Conservation (phyloP, 2,888 invertebrate genomes). For the Calameuta idolon region DNA sequence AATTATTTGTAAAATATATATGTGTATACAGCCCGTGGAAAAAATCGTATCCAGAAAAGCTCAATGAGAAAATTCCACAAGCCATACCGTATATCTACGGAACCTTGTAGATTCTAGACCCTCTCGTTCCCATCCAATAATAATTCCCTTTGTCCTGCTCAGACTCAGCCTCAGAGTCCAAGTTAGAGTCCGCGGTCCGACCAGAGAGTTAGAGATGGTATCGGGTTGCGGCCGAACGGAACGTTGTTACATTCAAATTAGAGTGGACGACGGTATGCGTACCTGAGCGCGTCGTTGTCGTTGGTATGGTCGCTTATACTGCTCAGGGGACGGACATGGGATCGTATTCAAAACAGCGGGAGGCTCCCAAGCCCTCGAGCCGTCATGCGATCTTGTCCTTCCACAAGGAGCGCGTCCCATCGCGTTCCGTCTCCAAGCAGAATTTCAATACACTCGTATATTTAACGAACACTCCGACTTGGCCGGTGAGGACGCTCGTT, state of each 20-base stretch:
- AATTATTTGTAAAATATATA: not conserved
- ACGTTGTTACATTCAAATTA: slow-evolving; percentile 68
- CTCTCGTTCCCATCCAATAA: slow-evolving; percentile 34
- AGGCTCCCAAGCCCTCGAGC: slow-evolving; percentile 51
- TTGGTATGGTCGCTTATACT: slow-evolving; percentile 27
- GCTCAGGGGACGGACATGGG: slow-evolving; percentile 29
- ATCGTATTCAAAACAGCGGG: slow-evolving; percentile 64
- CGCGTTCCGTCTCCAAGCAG: slow-evolving; percentile 52
- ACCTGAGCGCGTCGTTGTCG: slow-evolving; percentile 35
- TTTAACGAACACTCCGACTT: slow-evolving; percentile 57
- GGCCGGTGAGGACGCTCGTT: slow-evolving; percentile 20
- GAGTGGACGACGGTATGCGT: slow-evolving; percentile 65
- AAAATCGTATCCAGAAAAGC: not conserved
- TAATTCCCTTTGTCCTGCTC: slow-evolving; percentile 41
- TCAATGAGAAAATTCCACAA: not conserved
- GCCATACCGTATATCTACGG: not conserved
- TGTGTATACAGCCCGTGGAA: not conserved
- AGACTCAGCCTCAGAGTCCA: slow-evolving; percentile 25
- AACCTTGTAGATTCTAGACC: not conserved
- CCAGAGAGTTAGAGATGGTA: slow-evolving; percentile 56
- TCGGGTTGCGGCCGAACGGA: slow-evolving; percentile 64
- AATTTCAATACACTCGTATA: slow-evolving; percentile 63
- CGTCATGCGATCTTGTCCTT: slow-evolving; percentile 61
- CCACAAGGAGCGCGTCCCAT: slow-evolving; percentile 56
- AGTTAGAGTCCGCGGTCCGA: slow-evolving; percentile 30